Percentiles rank a stretch among this genome's conserved stretches.
Evolutionary conservation across 2,113 vertebrate species (phyloP).

Genomic region (Galbula dea): DNA sequence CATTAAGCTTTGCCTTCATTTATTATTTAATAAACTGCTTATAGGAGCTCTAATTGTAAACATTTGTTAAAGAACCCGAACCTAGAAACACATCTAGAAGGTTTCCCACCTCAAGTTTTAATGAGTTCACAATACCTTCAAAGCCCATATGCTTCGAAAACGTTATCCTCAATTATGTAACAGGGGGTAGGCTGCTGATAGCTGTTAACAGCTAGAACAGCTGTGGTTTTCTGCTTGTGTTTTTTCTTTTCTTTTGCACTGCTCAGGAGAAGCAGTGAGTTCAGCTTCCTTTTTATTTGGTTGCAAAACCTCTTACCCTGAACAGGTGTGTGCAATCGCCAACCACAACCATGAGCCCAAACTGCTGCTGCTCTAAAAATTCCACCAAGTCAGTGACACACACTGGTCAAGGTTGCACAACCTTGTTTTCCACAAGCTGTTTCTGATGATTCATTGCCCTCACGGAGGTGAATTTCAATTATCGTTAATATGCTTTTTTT

Average conservation of each 20-base stretch:
- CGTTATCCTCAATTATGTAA: conserved; percentile 88
- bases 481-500: conserved; percentile 71
- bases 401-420: conserved; percentile 83
- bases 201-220: conserved; percentile 85
- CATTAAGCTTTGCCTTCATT: conserved; percentile 63
- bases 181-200: conserved; percentile 75
- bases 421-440: conserved; percentile 81
- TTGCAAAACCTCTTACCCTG: conserved; percentile 82
- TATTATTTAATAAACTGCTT: conserved; percentile 76
- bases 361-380: conserved; percentile 85
- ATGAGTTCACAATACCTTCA: conserved; percentile 78
- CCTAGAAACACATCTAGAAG: conserved; percentile 57
- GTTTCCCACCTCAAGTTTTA: conserved; percentile 80
- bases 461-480: conserved; percentile 79
- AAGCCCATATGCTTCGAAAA: conserved; percentile 82
- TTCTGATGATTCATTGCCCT: conserved; percentile 83
- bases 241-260: no score
- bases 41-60: conserved; percentile 72
- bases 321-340: conserved; percentile 88
- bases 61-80: conserved; percentile 72
- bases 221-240: conserved; percentile 87
- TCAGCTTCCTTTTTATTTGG: conserved; percentile 80
- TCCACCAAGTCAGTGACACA: conserved; percentile 79
- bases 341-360: conserved; percentile 81
- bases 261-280: conserved; percentile 77